A percentile compares a stretch with the other conserved stretches of the same genome.
phyloP scores from a whole-genome alignment of 2,113 vertebrate species.

The Girardinichthys multiradiatus region DNA sequence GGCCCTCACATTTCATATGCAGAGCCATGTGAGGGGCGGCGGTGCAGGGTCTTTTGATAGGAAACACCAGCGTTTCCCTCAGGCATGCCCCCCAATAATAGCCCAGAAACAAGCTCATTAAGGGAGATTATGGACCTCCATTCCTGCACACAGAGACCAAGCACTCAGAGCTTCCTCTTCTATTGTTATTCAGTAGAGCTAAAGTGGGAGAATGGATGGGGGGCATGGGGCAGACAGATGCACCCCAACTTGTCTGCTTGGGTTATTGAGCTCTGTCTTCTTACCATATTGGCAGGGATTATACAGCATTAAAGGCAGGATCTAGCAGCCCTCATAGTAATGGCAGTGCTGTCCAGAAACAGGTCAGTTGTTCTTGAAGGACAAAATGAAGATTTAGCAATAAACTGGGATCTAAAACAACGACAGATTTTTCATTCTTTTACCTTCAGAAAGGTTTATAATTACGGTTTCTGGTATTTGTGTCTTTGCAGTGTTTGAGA shows the following conservation, averaged over 20 bases:
- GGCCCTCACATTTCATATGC: slow-evolving; percentile 81
- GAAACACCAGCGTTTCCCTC: slow-evolving; percentile 74
- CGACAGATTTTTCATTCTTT: slow-evolving; percentile 3
- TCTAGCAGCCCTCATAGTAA: slow-evolving; percentile 53
- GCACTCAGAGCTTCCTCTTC: slow-evolving; percentile 72
- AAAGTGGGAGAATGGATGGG: slow-evolving; percentile 74
- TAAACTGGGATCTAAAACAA: slow-evolving; percentile 45
- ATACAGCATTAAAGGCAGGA: slow-evolving; percentile 30
- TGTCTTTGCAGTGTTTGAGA: slow-evolving; percentile 27
- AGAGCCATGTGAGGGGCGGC: slow-evolving; percentile 77
- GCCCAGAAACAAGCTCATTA: slow-evolving; percentile 83
- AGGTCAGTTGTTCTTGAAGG: slow-evolving; percentile 32
- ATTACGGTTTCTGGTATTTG: slow-evolving; percentile 21
- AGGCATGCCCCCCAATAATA: slow-evolving; percentile 74
- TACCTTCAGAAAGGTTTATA: slow-evolving; percentile 14
- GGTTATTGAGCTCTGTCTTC: slow-evolving; percentile 64
- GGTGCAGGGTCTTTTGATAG: slow-evolving; percentile 77
- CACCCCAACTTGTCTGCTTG: slow-evolving; percentile 70
- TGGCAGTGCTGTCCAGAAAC: slow-evolving; percentile 30
- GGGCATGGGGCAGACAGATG: slow-evolving; percentile 73
- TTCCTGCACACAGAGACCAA: slow-evolving; percentile 74
- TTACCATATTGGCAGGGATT: slow-evolving; percentile 69
- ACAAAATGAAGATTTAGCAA: slow-evolving; percentile 43
- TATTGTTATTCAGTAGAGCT: slow-evolving; percentile 73
- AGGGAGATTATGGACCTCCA: slow-evolving; percentile 78